Conservation (phyloP, 2,888 invertebrate species). For the Dasysyrphus albostriatus region DNA sequence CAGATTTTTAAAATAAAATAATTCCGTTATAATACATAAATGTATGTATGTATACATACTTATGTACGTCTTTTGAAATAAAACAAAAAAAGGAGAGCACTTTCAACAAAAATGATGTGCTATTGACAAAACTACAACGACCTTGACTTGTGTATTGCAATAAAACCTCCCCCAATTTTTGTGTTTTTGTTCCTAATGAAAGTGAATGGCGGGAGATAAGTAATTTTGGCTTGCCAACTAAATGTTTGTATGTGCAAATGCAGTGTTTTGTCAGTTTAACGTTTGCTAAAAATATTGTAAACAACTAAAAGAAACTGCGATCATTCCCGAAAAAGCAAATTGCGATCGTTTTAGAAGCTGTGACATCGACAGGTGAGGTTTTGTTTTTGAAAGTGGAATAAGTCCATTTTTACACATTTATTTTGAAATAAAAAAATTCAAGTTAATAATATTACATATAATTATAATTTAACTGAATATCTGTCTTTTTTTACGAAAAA, state of each 20-base stretch:
- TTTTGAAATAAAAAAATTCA: no score
- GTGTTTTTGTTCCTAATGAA: background rate
- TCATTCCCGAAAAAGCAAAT: background rate
- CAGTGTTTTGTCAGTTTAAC: background rate
- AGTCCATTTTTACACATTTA: no score
- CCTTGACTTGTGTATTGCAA: conserved; percentile 7
- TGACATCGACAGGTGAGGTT: no score
- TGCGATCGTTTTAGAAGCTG: background rate
- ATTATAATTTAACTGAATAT: no score
- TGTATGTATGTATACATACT: no score
- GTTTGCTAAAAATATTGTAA: background rate
- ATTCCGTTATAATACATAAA: background rate
- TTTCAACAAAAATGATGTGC: no score
- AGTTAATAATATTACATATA: no score
- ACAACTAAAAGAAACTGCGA: background rate
- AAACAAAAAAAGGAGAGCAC: conserved; percentile 7
- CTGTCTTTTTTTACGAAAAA: no score
- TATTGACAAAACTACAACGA: conserved; percentile 35
- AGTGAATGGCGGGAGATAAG: conserved; percentile 3
- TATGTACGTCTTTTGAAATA: background rate
- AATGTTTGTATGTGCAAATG: background rate
- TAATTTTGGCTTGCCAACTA: background rate
- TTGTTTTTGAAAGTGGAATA: no score
- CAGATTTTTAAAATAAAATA: conserved; percentile 2
- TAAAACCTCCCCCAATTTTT: conserved; percentile 5